Conservation (phyloP, 2,888 invertebrate genomes). For the Eurytoma californica region DNA sequence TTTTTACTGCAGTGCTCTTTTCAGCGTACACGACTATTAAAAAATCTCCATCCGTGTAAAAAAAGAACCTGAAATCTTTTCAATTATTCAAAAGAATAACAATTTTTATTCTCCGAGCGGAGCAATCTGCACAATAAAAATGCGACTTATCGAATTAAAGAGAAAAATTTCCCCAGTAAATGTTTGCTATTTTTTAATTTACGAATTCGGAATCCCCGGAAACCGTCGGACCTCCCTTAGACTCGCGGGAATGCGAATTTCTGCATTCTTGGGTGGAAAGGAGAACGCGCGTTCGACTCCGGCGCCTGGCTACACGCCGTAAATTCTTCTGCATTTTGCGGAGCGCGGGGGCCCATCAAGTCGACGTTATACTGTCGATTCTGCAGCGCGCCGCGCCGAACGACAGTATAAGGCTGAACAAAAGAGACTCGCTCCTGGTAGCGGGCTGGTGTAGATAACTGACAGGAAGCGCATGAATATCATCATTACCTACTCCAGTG, state of each 20-base stretch:
- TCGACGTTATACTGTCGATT: constrained; percentile 27
- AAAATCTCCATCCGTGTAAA: too few species aligned
- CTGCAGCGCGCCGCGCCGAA: background rate
- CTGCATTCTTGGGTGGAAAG: constrained; percentile 23
- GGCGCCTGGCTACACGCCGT: constrained; percentile 20
- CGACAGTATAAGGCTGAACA: background rate
- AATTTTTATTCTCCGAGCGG: too few species aligned
- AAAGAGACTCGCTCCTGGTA: background rate
- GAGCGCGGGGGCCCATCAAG: constrained; percentile 6
- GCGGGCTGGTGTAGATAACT: background rate
- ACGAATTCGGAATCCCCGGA: background rate
- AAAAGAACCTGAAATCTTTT: too few species aligned
- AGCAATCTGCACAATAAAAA: too few species aligned
- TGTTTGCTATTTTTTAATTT: constrained; percentile 24
- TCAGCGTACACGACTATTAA: too few species aligned
- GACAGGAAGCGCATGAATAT: background rate
- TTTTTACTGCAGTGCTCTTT: too few species aligned
- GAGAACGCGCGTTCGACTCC: constrained; percentile 11
- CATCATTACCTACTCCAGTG: too few species aligned
- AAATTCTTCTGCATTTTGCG: constrained; percentile 43
- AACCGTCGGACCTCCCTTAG: background rate
- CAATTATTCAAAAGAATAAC: too few species aligned
- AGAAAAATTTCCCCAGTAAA: constrained; percentile 5
- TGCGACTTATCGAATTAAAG: background rate
- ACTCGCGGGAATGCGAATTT: constrained; percentile 46